phyloP scores from a whole-genome alignment of 2,888 invertebrate genomes.

The Pheosia gnoma region DNA sequence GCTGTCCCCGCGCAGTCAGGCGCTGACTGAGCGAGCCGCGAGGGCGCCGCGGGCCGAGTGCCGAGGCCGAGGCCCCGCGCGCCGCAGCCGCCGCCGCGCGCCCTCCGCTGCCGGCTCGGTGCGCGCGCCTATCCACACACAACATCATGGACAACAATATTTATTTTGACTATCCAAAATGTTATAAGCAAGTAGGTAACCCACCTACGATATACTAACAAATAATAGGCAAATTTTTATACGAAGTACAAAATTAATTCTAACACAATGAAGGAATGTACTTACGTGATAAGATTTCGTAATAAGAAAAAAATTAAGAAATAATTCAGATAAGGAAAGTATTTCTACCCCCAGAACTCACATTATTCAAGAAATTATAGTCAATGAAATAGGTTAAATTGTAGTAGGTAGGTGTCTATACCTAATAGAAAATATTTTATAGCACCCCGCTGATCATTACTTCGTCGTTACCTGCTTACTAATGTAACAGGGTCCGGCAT shows the following conservation, averaged over 20 bases:
- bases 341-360: too few species aligned
- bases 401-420: too few species aligned
- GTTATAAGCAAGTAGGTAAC: neutral
- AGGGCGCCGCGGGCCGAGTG: conserved; percentile 68
- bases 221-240: too few species aligned
- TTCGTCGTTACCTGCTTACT: neutral
- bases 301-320: too few species aligned
- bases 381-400: too few species aligned
- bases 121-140: conserved; percentile 74
- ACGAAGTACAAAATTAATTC: too few species aligned
- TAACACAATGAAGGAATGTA: too few species aligned
- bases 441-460: neutral
- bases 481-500: neutral
- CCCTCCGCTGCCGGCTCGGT: conserved; percentile 45
- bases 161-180: conserved; percentile 47
- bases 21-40: conserved; percentile 71
- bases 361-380: too few species aligned
- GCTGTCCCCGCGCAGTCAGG: conserved; percentile 60
- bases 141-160: conserved; percentile 50
- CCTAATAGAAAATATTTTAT: conserved; percentile 7
- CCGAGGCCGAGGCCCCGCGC: conserved; percentile 67
- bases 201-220: too few species aligned
- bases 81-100: conserved; percentile 51
- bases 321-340: too few species aligned
- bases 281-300: too few species aligned